A percentile compares a stretch with the other conserved stretches of the same genome.
phyloP scores from a whole-genome alignment of 2,888 invertebrate genomes.

The Formica aserva region DNA sequence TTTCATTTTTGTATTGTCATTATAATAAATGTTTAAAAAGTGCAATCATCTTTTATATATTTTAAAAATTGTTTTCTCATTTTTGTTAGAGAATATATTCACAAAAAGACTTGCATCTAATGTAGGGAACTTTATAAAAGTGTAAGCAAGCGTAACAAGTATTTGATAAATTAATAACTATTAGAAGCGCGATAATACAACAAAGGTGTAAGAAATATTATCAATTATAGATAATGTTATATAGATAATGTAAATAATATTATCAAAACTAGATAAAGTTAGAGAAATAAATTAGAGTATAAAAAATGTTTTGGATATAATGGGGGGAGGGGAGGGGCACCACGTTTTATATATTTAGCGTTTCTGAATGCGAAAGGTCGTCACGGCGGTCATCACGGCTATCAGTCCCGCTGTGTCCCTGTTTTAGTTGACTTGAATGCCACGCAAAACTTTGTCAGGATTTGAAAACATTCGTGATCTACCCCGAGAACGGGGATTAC shows the following conservation, averaged over 20 bases:
- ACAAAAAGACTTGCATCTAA: not conserved
- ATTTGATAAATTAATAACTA: no score
- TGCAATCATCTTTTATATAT: not conserved
- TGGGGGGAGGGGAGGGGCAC: no score
- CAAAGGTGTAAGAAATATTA: no score
- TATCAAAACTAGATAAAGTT: no score
- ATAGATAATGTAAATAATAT: no score
- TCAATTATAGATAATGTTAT: no score
- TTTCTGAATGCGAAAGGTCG: not conserved
- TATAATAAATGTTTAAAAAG: not conserved
- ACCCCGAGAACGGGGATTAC: conserved; percentile 61
- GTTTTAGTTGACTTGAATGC: not conserved
- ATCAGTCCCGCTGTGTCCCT: not conserved
- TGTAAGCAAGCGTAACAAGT: no score
- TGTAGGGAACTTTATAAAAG: not conserved
- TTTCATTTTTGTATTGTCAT: not conserved
- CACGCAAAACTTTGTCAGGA: conserved; percentile 3
- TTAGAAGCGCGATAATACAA: no score
- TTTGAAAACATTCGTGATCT: conserved; percentile 73
- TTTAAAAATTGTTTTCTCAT: not conserved
- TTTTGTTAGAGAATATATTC: not conserved
- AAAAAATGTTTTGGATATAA: no score
- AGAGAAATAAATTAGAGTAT: no score
- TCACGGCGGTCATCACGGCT: not conserved
- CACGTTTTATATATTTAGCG: no score